Evolutionary conservation across 2,797 vertebrate species (phyloP), one percentile per base, ranked within the genome.

Genomic region (Betta splendens): DNA sequence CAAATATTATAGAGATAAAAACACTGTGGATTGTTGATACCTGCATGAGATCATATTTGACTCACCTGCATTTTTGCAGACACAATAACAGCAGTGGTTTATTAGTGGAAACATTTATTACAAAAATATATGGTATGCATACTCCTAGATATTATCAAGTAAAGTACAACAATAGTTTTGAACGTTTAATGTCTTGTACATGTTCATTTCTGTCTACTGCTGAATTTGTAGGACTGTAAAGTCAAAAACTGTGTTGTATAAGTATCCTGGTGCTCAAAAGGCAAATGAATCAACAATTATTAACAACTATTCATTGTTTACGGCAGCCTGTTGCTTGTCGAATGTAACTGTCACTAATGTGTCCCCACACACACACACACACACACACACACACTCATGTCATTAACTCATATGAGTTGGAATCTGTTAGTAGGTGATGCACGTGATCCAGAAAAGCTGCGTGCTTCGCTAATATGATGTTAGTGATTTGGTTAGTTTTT

Each of bases 401-500:
- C 25, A 26, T 23, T 38, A 17, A 28, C 48, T 59, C 7, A 16
- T 39, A 9, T 39, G 37, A 53, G 55, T 16, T 12, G 25, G 37
- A 43, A 15, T 54, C 17, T 68, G 67, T 67, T 76, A 68, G 63
- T 58, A 64, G 60, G 57, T 60, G 54, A 48, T 60, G 5, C 47
- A 58, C 47, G 42, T 59, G 60, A 72, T 15, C 49, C 46, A 60
- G n/a, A 11, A 35, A 28, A 18, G n/a, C n/a, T n/a, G n/a, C n/a
- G n/a, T n/a, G 37, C 23, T 26, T 68, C 16, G 16, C 28, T 48
- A 60, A 36, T 64, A 65, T 35, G 77, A 21, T 38, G 59, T 81
- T 72, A 81, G 65, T 77, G 40, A 39, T 37, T 32, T 17, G 52
- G 69, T 85, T 77, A 44, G 81, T 80, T 60, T 23, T 57, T 46